phyloP scores from a whole-genome alignment of 2,797 vertebrate species.

The Microctenopoma lineatum region DNA sequence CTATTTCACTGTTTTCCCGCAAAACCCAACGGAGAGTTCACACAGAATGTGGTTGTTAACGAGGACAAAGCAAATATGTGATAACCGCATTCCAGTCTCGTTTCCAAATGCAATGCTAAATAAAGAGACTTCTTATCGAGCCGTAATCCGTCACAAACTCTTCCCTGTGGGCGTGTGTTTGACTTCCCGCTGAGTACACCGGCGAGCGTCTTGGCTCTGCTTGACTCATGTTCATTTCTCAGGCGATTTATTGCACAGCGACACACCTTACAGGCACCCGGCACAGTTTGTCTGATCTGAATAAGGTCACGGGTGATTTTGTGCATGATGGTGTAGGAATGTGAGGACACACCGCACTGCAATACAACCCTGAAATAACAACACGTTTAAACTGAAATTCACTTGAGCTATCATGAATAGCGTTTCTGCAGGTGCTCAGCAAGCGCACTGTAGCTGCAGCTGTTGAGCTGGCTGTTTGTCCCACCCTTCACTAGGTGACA shows the following conservation, averaged over 20 bases:
- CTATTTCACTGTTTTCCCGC: neutral
- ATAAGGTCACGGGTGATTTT: conserved; percentile 57
- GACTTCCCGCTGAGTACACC: conserved; percentile 51
- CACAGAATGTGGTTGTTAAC: conserved; percentile 26
- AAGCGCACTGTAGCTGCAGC: neutral
- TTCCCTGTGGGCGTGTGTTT: conserved; percentile 67
- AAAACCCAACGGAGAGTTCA: conserved; percentile 23
- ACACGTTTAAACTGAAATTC: neutral
- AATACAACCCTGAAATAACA: conserved; percentile 19
- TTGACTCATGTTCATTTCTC: conserved; percentile 60
- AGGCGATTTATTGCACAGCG: conserved; percentile 60
- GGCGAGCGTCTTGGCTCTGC: conserved; percentile 52
- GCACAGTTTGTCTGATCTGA: conserved; percentile 66
- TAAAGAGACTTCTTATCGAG: conserved; percentile 62
- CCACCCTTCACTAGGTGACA: conserved; percentile 71
- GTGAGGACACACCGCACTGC: neutral
- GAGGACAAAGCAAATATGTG: conserved; percentile 59
- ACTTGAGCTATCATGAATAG: neutral
- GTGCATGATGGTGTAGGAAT: neutral
- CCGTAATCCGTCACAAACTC: conserved; percentile 55
- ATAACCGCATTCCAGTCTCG: conserved; percentile 55
- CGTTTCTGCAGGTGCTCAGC: neutral
- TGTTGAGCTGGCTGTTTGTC: conserved; percentile 25
- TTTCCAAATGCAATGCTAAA: conserved; percentile 59
- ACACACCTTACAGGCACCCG: conserved; percentile 68